Base-by-base conservation (phyloP, 2,113 vertebrate species). In the Peucedramus taeniatus region DNA sequence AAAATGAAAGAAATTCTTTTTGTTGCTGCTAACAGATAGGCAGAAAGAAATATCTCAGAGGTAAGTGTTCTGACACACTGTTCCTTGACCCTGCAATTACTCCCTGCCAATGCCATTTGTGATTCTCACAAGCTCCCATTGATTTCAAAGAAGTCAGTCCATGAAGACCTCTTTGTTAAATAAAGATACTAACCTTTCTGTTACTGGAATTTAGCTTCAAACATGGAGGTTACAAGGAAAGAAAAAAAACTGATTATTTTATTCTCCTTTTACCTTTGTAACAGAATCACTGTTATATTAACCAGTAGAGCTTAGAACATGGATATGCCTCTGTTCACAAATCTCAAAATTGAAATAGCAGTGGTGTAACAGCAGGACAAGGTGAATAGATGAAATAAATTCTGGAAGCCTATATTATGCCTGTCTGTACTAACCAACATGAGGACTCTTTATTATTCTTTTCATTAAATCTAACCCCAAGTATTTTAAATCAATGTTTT, bases 11-110 rank as follows among this genome's bases (percentile, higher is more conserved):
- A 78, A 92, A 65, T 86, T 79, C 24, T 78, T 85, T 93, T 71
- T 90, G 71, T 83, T 94, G 44, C 59, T 84, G 54, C 39, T 88
- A 93, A 76, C 50, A 88, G 82, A 95, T 61, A 88, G 33, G 19
- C 71, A 92, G 16, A 57, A 51, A 87, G 69, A 93, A 94, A 66
- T 59, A 88, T 74, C 51, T 96, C 63, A 90, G 95, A 91, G 47
- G 39, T 80, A 91, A 93, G 68, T 93, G 71, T 50, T 90, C 56
- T 66, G 33, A 64, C 50, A 89, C 37, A 61, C 37, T 76, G 19
- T 87, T 94, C 53, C 91, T 94, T 94, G 74, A 95, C 91, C 81
- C 50, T 66, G 49, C 84, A 94, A 96, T 96, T 96, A 93, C 74
- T 77, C 66, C 77, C 82, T 90, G 63, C 21, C 74, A 91, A 76